Evolutionary conservation across 2,888 invertebrate species (phyloP), one percentile per base, ranked within the genome.

Genomic region (Pegoplata infirma): DNA sequence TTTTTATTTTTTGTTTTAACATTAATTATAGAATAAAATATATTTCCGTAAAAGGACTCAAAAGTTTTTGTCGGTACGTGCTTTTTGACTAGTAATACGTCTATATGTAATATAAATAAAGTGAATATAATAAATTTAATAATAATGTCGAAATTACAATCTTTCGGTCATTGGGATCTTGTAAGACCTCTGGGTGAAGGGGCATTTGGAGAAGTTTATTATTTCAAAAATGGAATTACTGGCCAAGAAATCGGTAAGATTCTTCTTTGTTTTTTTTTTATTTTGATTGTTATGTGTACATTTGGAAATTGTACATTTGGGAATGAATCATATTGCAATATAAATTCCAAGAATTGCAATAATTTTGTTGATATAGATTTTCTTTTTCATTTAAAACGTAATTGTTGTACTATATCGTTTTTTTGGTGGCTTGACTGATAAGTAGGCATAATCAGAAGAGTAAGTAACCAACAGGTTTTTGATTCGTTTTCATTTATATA

Each of bases 161-260:
- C 79, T 1, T 81, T 73, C 47, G 84, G 83, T 0, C 77, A 84
- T 6, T 89, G 89, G 88, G 67, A 90, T 91, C 71, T 91, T 89
- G 92, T 92, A 64, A 90, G 92, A 83, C 90, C 91, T 67, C 89
- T 95, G 23, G 95, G 95, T 17, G 91, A 92, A 56, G 95, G 95
- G 55, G 93, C 93, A 71, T 95, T 95, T 85, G 95, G 95, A 14
- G 91, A 91, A 56, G 95, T 95, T 4, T 91, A 92, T 28, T 89
- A 94, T 55, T 95, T 95, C 95, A 91, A 89, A 85, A 92, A 95
- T 88, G 89, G 88, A 82, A 88, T 85, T 81, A 92, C 91, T 19
- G 90, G 91, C 44, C 91, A 92, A 83, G 91, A 91, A 88, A 90
- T 95, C 72, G 93, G 92, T 92, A 88, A 81, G 83, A 71, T 10